These are phyloP conservation scores for Drosophila greeni DNA, from an alignment of 2,888 invertebrate species.

Conservation along the genomic window DNA sequence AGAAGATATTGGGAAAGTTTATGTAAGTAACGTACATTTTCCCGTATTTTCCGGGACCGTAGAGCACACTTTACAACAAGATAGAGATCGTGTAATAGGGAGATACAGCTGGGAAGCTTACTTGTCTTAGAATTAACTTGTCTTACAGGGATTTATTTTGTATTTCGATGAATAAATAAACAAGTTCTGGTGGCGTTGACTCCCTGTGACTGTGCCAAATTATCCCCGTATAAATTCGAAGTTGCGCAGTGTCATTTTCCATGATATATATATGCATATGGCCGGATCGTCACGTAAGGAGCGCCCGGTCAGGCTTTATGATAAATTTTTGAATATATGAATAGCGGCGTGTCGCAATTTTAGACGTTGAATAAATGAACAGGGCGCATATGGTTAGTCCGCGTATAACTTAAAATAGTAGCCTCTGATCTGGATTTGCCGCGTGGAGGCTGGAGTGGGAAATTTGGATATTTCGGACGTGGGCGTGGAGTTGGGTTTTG, in stretches of 20 bases:
- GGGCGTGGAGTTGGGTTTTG: constrained; percentile 40
- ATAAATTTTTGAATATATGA: constrained; percentile 78
- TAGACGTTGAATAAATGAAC: constrained; percentile 75
- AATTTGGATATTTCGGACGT: constrained; percentile 46
- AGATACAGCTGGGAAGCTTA: neutral
- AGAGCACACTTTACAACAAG: constrained; percentile 10
- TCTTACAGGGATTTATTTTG: neutral
- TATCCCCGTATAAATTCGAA: constrained; percentile 4
- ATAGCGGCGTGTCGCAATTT: constrained; percentile 69
- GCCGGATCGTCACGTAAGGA: constrained; percentile 62
- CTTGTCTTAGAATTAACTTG: neutral
- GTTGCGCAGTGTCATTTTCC: constrained; percentile 39
- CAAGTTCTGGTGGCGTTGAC: neutral
- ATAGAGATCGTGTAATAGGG: neutral
- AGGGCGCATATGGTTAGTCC: constrained; percentile 73
- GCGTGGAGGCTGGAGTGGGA: constrained; percentile 24
- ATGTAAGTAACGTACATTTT: constrained; percentile 57
- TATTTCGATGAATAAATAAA: neutral
- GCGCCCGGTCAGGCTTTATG: constrained; percentile 68
- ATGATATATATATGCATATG: constrained; percentile 35
- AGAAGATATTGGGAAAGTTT: constrained; percentile 22
- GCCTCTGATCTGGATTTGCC: constrained; percentile 29
- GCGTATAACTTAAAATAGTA: constrained; percentile 67
- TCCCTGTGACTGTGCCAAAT: constrained; percentile 6
- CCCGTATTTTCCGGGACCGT: constrained; percentile 7